Evolutionary conservation across 2,113 vertebrate species (phyloP).

Genomic region (Deroptyus accipitrinus): DNA sequence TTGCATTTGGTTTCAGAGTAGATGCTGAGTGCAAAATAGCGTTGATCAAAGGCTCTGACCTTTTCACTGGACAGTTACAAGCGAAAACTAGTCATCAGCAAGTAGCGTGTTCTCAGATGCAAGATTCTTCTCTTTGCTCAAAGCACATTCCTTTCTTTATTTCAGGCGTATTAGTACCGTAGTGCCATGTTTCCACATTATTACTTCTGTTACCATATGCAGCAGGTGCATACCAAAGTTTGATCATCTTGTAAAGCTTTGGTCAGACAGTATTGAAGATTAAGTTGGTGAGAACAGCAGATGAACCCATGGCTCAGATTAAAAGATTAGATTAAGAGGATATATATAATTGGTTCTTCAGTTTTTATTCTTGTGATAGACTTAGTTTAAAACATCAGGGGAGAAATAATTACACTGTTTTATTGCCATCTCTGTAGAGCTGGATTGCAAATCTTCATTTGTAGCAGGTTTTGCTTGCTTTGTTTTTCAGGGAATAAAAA

Average conservation of each 20-base stretch:
- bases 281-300: not conserved
- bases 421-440: not conserved
- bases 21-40: not conserved
- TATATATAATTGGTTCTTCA: not conserved
- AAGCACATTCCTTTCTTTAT: not conserved
- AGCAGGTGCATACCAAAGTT: not conserved
- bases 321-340: not conserved
- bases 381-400: not conserved
- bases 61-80: not conserved
- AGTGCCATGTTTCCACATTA: not conserved
- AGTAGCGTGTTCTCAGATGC: not conserved
- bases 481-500: constrained; percentile 89
- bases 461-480: not conserved
- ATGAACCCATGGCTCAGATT: not conserved
- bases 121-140: not conserved
- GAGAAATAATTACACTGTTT: not conserved
- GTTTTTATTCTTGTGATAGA: not conserved
- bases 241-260: not conserved
- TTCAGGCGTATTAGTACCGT: not conserved
- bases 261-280: not conserved
- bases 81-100: not conserved
- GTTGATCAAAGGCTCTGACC: not conserved
- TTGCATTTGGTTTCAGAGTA: not conserved
- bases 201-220: not conserved
- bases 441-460: not conserved